phyloP scores from a whole-genome alignment of 2,797 vertebrate genomes.

The Enteromius argenteus region DNA sequence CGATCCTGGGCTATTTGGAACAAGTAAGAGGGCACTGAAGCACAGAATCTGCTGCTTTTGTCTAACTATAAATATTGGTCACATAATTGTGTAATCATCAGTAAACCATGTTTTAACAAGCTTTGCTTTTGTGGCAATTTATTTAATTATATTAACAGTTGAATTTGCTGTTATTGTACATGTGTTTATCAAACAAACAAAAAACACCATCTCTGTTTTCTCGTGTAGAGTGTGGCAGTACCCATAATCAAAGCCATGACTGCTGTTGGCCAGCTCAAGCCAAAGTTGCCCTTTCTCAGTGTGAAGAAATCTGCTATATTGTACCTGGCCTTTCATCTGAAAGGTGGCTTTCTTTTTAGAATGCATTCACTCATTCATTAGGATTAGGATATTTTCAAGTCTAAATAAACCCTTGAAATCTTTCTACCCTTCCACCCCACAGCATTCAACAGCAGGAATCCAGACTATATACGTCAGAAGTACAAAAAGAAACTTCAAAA shows the following conservation, averaged over 20 bases:
- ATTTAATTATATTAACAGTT: not conserved
- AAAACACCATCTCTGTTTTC: slow-evolving; percentile 10
- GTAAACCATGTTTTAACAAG: not conserved
- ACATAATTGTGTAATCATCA: not conserved
- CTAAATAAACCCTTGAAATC: not conserved
- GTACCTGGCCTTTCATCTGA: slow-evolving; percentile 90
- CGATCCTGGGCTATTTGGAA: slow-evolving; percentile 91
- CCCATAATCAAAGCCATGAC: slow-evolving; percentile 93
- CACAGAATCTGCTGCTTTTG: not conserved
- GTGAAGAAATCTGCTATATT: slow-evolving; percentile 85
- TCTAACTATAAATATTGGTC: not conserved
- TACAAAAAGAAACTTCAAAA: slow-evolving; percentile 86
- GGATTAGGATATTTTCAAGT: not conserved
- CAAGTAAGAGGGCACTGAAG: slow-evolving; percentile 81
- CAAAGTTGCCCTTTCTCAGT: slow-evolving; percentile 92
- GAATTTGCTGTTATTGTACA: not conserved
- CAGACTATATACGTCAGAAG: slow-evolving; percentile 75
- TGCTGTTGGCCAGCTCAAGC: slow-evolving; percentile 90
- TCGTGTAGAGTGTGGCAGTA: slow-evolving; percentile 84
- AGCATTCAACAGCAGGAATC: slow-evolving; percentile 88
- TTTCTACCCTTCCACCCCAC: slow-evolving; percentile 45
- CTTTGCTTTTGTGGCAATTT: not conserved
- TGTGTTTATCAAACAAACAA: no score
- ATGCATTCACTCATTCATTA: not conserved
- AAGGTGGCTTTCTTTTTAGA: slow-evolving; percentile 80